phyloP scores from a whole-genome alignment of 2,888 invertebrate genomes.

The Hypselothyrea guttata region DNA sequence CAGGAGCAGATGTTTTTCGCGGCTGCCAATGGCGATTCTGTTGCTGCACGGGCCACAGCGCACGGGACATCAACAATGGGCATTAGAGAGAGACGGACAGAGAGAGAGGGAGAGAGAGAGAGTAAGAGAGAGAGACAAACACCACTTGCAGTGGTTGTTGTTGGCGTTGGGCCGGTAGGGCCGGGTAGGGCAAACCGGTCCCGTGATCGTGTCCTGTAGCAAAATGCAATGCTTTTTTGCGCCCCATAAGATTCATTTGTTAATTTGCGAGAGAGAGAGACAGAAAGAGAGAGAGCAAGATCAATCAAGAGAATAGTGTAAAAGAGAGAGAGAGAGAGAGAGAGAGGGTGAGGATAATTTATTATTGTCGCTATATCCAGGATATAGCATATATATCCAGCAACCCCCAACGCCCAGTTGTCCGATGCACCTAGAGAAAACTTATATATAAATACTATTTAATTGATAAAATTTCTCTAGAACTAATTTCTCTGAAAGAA shows the following conservation, averaged over 20 bases:
- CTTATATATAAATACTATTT: too few relatives aligned
- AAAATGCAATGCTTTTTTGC: conserved; percentile 50
- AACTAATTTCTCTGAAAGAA: too few relatives aligned
- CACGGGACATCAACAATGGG: conserved; percentile 71
- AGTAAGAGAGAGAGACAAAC: not conserved
- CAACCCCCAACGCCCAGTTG: conserved; percentile 36
- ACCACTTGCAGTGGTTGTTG: conserved; percentile 35
- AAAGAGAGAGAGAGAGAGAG: too few relatives aligned
- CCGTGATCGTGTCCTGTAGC: conserved; percentile 37
- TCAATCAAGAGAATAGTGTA: too few relatives aligned
- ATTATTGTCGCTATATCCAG: conserved; percentile 6
- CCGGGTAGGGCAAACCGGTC: conserved; percentile 42
- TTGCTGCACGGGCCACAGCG: conserved; percentile 23
- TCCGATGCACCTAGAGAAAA: too few relatives aligned
- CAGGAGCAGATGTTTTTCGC: conserved; percentile 80
- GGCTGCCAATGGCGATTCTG: conserved; percentile 42
- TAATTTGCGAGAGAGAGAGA: conserved; percentile 20
- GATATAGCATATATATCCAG: conserved; percentile 1
- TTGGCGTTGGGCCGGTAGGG: conserved; percentile 32
- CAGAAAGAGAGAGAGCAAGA: not conserved
- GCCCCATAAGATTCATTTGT: conserved; percentile 54
- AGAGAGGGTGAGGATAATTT: conserved; percentile 41
- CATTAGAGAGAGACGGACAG: conserved; percentile 39
- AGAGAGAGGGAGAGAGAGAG: not conserved
- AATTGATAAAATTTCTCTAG: too few relatives aligned